A percentile compares a stretch with the other conserved stretches of the same genome.
These are phyloP conservation scores for Apteryx owenii DNA, from an alignment of 2,113 vertebrate species.

Conservation along the genomic window DNA sequence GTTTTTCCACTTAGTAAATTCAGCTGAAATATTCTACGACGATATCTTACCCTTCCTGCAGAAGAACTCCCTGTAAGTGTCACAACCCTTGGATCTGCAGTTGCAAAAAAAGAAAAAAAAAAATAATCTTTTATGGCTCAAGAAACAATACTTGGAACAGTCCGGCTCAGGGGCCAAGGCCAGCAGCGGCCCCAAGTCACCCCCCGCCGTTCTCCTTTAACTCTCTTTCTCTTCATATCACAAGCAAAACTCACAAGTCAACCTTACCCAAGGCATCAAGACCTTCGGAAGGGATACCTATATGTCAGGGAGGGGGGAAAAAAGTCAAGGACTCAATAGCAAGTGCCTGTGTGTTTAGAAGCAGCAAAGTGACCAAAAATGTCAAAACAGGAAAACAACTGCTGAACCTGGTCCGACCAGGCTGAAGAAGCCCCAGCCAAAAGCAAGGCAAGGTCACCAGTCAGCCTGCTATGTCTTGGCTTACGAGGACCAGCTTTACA, in stretches of 20 bases:
- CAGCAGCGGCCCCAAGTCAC: too few species aligned
- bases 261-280: neutral
- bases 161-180: neutral
- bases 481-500: neutral
- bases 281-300: neutral
- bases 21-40: neutral
- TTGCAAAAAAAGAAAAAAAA: neutral
- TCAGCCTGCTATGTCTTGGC: neutral
- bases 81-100: neutral
- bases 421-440: slow-evolving; percentile 32
- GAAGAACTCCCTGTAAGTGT: neutral
- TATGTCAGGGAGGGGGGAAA: neutral
- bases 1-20: neutral
- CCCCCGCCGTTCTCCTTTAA: neutral
- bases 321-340: neutral
- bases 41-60: neutral
- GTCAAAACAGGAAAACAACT: slow-evolving; percentile 48
- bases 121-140: neutral
- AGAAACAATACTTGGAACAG: neutral
- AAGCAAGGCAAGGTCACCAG: slow-evolving; percentile 34
- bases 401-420: neutral
- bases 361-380: neutral
- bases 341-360: neutral
- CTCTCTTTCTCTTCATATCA: neutral
- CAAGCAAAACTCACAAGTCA: neutral